These are phyloP conservation scores for Drosophila subpulchrella DNA, from an alignment of 1,140 invertebrate genomes.

Conservation along the genomic window DNA sequence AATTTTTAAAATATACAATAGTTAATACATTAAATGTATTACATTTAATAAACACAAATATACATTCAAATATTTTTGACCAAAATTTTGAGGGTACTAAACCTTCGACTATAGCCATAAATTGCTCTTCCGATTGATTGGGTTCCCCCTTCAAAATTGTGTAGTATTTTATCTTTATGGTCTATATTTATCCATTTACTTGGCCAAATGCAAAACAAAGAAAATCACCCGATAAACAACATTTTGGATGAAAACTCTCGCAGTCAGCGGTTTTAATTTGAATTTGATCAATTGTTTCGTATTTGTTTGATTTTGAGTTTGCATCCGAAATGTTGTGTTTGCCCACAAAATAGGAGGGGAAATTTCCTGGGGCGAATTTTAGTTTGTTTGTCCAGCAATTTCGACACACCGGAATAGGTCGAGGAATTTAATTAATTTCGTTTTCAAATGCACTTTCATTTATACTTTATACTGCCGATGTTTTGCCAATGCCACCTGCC, in stretches of 20 bases:
- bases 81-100: background rate
- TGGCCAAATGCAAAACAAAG: slow-evolving; percentile 10
- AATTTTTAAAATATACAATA: no score
- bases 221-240: slow-evolving; percentile 14
- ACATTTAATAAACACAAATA: no score
- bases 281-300: slow-evolving; percentile 16
- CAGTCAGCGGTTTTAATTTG: slow-evolving; percentile 13
- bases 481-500: slow-evolving; percentile 21
- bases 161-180: slow-evolving; percentile 16
- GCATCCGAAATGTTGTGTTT: background rate
- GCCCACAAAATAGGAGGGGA: background rate
- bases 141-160: background rate
- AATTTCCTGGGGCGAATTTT: background rate
- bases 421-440: slow-evolving; percentile 18
- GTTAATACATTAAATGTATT: no score
- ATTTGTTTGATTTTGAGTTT: slow-evolving; percentile 5
- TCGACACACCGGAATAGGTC: slow-evolving; percentile 4
- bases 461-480: slow-evolving; percentile 6
- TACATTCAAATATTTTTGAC: background rate
- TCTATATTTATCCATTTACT: slow-evolving; percentile 20
- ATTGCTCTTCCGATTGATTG: slow-evolving; percentile 2
- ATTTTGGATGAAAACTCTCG: slow-evolving; percentile 7
- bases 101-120: background rate
- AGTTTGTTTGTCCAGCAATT: slow-evolving; percentile 15
- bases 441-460: slow-evolving; percentile 15